Conservation (phyloP, 2,113 vertebrate species). For the Etheostoma spectabile region DNA sequence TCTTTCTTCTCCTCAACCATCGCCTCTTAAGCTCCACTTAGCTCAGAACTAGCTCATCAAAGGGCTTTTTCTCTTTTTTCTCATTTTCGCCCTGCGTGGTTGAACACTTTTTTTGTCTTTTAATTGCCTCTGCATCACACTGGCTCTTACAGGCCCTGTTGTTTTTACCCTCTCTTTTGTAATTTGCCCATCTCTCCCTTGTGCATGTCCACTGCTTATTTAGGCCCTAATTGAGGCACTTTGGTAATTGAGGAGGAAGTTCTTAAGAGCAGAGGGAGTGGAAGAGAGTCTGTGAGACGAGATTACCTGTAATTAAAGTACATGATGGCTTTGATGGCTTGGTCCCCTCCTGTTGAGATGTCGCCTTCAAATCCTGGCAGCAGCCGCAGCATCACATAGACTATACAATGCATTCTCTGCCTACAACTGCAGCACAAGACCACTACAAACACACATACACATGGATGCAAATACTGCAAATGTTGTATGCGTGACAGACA, state of each 20-base stretch:
- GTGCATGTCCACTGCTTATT: constrained; percentile 76
- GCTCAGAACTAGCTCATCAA: constrained; percentile 72
- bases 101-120: constrained; percentile 79
- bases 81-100: constrained; percentile 75
- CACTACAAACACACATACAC: background rate
- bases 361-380: constrained; percentile 66
- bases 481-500: constrained; percentile 9
- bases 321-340: constrained; percentile 85
- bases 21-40: constrained; percentile 78
- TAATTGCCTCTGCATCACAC: constrained; percentile 79
- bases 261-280: constrained; percentile 77
- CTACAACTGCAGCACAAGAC: constrained; percentile 24
- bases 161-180: constrained; percentile 79
- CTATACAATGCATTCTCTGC: constrained; percentile 59
- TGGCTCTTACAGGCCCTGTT: constrained; percentile 73
- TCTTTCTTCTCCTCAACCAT: constrained; percentile 68
- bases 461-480: background rate
- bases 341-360: constrained; percentile 79
- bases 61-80: constrained; percentile 57
- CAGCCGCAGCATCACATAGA: constrained; percentile 57
- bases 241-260: constrained; percentile 85
- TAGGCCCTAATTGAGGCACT: constrained; percentile 84
- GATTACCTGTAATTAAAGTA: constrained; percentile 89
- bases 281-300: constrained; percentile 71
- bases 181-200: constrained; percentile 77